Evolutionary conservation across 2,888 invertebrate genomes (phyloP).

Genomic region (Ommatoiulus sabulosus): DNA sequence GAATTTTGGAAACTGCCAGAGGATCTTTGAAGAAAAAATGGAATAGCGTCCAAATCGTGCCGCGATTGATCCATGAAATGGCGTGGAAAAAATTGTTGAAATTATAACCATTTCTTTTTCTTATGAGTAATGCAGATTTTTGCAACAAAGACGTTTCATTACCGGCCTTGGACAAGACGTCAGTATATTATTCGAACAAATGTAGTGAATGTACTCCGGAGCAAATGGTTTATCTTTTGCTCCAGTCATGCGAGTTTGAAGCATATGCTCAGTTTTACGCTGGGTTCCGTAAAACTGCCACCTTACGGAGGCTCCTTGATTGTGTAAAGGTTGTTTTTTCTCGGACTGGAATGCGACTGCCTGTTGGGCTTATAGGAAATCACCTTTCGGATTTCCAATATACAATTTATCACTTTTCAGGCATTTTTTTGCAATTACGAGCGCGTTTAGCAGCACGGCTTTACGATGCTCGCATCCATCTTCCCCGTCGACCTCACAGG

Average conservation of each 20-base stretch:
- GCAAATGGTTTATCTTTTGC: neutral
- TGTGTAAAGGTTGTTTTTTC: neutral
- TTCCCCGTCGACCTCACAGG: constrained; percentile 23
- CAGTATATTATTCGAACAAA: neutral
- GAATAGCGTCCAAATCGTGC: too few relatives aligned
- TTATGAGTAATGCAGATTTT: too few relatives aligned
- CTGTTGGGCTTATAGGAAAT: neutral
- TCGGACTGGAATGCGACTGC: neutral
- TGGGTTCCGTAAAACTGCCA: neutral
- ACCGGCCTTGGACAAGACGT: neutral
- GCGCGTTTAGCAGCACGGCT: neutral
- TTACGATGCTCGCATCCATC: neutral
- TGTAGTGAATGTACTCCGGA: neutral
- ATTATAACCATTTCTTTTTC: too few relatives aligned
- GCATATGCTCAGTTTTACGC: neutral
- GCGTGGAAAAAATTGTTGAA: too few relatives aligned
- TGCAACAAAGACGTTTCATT: too few relatives aligned
- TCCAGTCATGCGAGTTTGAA: neutral
- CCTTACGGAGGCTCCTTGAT: neutral
- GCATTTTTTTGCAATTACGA: neutral
- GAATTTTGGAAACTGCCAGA: too few relatives aligned
- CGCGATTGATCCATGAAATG: too few relatives aligned
- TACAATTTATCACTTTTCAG: neutral
- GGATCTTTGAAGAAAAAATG: too few relatives aligned
- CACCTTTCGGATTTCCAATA: neutral